Conservation (phyloP, 1,140 invertebrate genomes). For the Brachionus calyciflorus region DNA sequence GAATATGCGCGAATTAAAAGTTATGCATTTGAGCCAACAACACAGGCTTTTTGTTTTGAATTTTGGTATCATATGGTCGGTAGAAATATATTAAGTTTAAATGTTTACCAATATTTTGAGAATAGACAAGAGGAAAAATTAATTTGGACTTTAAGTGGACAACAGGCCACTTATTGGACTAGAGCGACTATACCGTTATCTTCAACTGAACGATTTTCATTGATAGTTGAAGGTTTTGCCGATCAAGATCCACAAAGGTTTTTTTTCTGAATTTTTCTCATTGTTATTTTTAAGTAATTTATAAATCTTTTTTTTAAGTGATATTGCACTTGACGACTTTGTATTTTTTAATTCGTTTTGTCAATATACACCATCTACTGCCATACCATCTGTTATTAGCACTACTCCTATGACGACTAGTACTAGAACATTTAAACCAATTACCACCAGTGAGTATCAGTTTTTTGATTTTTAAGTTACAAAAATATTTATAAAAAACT, state of each 20-base stretch:
- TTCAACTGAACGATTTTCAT: constrained; percentile 47
- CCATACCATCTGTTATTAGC: constrained; percentile 49
- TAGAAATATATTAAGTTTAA: neutral
- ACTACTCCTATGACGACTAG: constrained; percentile 47
- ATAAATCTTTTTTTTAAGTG: constrained; percentile 45
- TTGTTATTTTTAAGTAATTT: neutral
- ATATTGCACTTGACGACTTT: constrained; percentile 58
- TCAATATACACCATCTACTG: constrained; percentile 50
- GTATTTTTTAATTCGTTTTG: constrained; percentile 51
- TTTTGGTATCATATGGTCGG: constrained; percentile 47
- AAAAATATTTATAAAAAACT: no score
- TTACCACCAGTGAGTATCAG: constrained; percentile 41
- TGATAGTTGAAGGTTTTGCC: constrained; percentile 52
- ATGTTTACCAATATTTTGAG: constrained; percentile 38
- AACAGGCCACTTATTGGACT: constrained; percentile 45
- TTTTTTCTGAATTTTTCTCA: neutral
- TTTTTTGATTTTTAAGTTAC: no score
- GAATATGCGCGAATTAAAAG: constrained; percentile 61
- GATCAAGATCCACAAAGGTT: constrained; percentile 43
- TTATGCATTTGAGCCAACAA: constrained; percentile 54
- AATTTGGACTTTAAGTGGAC: constrained; percentile 33
- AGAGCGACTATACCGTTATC: constrained; percentile 13
- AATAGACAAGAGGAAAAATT: neutral
- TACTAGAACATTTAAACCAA: constrained; percentile 48
- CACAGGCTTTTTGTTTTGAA: constrained; percentile 14